Percentiles rank a stretch among this genome's conserved stretches.
Conservation (phyloP, 2,888 invertebrate species). For the Dasypolia templi region DNA sequence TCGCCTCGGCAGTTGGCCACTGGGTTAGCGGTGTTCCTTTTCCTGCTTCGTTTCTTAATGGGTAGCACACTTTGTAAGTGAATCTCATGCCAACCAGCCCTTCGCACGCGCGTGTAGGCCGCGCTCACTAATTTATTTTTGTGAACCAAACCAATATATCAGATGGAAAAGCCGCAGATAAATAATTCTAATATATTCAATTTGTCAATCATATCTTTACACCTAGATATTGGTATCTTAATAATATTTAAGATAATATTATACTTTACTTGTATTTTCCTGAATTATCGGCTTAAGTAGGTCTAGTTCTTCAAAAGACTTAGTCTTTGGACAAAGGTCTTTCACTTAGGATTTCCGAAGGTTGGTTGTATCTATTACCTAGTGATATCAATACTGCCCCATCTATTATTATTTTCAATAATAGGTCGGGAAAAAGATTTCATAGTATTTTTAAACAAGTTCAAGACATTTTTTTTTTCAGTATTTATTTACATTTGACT, state of each 20-base stretch:
- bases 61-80: constrained; percentile 76
- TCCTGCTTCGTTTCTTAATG: constrained; percentile 87
- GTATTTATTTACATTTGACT: too few species aligned
- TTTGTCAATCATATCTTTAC: too few species aligned
- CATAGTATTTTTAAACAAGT: too few species aligned
- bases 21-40: constrained; percentile 90
- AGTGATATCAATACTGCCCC: constrained; percentile 17
- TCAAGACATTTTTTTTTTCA: too few species aligned
- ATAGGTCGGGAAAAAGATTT: too few species aligned
- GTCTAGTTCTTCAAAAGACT: constrained; percentile 1
- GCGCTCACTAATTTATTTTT: constrained; percentile 24
- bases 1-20: constrained; percentile 88
- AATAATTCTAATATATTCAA: background rate
- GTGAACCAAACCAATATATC: constrained; percentile 16
- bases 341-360: constrained; percentile 6
- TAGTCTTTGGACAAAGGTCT: background rate
- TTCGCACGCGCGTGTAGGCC: constrained; percentile 35
- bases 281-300: background rate
- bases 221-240: background rate
- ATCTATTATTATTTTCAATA: constrained; percentile 14
- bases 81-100: constrained; percentile 70
- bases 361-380: constrained; percentile 1
- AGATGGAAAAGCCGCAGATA: too few species aligned
- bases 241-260: constrained; percentile 1
- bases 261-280: background rate